Conservation (phyloP, 2,113 vertebrate species). For the Erythrocercus mccallii region DNA sequence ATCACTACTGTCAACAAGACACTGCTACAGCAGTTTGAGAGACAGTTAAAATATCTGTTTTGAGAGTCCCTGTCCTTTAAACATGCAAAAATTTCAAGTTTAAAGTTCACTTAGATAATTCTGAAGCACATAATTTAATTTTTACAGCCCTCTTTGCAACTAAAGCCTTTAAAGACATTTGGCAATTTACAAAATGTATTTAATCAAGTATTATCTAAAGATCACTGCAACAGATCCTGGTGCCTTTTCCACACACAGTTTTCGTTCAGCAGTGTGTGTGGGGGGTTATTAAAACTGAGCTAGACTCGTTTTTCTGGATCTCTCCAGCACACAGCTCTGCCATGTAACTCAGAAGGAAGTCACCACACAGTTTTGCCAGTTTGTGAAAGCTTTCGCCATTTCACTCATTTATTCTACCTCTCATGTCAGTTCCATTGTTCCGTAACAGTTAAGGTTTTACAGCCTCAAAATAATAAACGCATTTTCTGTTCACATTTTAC, state of each 20-base stretch:
- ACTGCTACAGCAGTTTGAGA: neutral
- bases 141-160: neutral
- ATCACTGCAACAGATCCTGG: neutral
- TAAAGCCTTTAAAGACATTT: neutral
- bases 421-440: constrained; percentile 34
- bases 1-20: neutral
- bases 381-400: constrained; percentile 27
- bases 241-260: neutral
- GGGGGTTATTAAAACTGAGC: neutral
- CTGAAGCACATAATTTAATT: neutral
- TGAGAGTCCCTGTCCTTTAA: neutral
- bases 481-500: constrained; percentile 43
- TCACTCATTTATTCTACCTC: constrained; percentile 61
- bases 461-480: constrained; percentile 36
- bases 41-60: neutral
- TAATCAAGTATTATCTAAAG: neutral
- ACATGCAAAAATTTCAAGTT: neutral
- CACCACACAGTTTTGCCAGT: neutral
- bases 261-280: neutral
- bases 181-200: neutral
- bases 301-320: neutral
- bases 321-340: neutral
- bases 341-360: neutral
- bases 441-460: constrained; percentile 42
- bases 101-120: neutral